These are phyloP conservation scores for Limonius californicus DNA, from an alignment of 1,140 invertebrate species.

Conservation along the genomic window DNA sequence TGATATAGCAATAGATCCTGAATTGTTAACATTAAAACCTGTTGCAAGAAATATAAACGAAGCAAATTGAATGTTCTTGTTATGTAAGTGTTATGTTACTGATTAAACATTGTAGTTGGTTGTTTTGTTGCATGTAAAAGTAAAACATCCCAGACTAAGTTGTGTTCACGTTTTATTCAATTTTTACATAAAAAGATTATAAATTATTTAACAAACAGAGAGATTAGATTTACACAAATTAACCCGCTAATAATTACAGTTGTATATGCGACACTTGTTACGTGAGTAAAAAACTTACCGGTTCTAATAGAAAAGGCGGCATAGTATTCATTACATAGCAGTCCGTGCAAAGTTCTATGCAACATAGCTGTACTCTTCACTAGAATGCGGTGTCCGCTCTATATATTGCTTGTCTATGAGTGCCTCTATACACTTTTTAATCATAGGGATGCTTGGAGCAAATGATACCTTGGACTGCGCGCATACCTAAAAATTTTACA, in stretches of 20 bases:
- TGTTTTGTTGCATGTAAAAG: background rate
- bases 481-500: conserved; percentile 67
- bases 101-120: background rate
- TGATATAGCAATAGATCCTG: conserved; percentile 40
- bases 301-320: background rate
- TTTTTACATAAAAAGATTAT: background rate
- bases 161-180: no score
- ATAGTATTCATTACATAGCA: conserved; percentile 53
- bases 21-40: conserved; percentile 41
- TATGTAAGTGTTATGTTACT: background rate
- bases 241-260: background rate
- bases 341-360: conserved; percentile 59
- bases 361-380: conserved; percentile 96
- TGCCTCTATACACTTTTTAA: conserved; percentile 97
- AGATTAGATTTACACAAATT: conserved; percentile 41
- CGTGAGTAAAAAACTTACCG: background rate
- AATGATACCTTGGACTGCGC: conserved; percentile 86
- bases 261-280: background rate
- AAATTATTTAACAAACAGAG: background rate
- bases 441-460: conserved; percentile 90
- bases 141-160: conserved; percentile 53
- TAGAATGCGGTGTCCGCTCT: conserved; percentile 84
- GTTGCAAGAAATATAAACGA: background rate
- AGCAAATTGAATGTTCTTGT: background rate
- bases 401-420: conserved; percentile 98